Conservation (phyloP, 2,888 invertebrate genomes). For the Charanyca ferruginea region DNA sequence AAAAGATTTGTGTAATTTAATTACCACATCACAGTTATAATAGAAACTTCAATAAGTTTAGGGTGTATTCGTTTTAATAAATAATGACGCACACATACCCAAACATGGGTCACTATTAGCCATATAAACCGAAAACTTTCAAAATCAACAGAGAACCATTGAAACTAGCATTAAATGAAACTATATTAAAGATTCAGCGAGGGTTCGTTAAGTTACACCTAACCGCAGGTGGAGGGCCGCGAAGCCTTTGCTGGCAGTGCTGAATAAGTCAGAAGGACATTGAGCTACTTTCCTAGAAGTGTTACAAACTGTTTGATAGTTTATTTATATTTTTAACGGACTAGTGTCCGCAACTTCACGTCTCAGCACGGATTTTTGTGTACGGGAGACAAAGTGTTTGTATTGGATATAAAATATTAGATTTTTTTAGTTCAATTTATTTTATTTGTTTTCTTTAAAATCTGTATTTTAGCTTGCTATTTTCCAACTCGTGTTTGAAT, state of each 20-base stretch:
- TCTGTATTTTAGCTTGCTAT: too few species aligned
- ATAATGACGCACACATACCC: conserved; percentile 43
- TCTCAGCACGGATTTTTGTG: too few species aligned
- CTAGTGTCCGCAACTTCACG: too few species aligned
- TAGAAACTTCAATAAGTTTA: conserved; percentile 3
- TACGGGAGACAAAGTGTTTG: too few species aligned
- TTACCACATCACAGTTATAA: conserved; percentile 4
- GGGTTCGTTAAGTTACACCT: conserved; percentile 90
- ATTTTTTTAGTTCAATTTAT: too few species aligned
- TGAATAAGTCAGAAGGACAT: conserved; percentile 85
- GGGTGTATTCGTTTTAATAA: conserved; percentile 28
- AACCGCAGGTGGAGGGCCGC: conserved; percentile 85
- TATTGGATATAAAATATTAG: too few species aligned
- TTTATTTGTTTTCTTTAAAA: too few species aligned
- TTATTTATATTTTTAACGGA: background rate
- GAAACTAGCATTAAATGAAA: conserved; percentile 89
- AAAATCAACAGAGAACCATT: conserved; percentile 80
- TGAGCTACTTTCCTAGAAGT: conserved; percentile 64
- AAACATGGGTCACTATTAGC: conserved; percentile 58
- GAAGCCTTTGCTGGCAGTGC: conserved; percentile 78
- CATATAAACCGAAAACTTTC: conserved; percentile 68
- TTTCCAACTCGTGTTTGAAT: too few species aligned
- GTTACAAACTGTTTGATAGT: conserved; percentile 21
- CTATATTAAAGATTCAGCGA: conserved; percentile 88
- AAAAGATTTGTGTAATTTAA: background rate